Base-by-base conservation (phyloP, 2,888 invertebrate species). In the Agapetus fuscipes region DNA sequence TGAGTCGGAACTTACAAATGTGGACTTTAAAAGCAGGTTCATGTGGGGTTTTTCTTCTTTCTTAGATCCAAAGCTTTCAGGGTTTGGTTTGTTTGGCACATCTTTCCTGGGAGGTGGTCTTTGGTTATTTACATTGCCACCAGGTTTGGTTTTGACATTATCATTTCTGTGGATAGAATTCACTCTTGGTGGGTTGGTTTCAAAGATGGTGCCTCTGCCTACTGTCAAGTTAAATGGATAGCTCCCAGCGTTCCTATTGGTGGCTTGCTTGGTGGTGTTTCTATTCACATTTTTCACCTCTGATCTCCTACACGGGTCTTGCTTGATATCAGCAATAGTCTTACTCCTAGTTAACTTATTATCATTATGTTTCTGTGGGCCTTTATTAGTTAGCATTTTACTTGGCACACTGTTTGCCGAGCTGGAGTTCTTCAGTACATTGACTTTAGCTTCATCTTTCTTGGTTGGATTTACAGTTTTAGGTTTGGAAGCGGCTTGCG, bases 171-270 rank as follows among this genome's bases (percentile, higher is more conserved):
- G 56, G 1, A 53, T 37, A 5, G 59, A 52, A 43, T 59, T 44
- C 7, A 50, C 49, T 50, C 60, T 64, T 2, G 51, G 44, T n/a
- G 46, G 44, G 53, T 37, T 29, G 57, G 57, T 52, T 46, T 70
- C 67, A 48, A 69, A 69, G 9, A 70, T 55, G 48, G 60, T 67
- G 2, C 62, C 64, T 38, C 70, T 55, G 17, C 70, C 67, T 2
- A 69, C 69, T 1, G 70, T 70, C 11, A 70, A 55, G 46, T 70
- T 70, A 44, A 70, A 70, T 2, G 70, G 70, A 47, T 70, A 70
- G 47, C 70, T 70, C 49, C 70, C 67, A 54, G 64, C 69, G 46
- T 51, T 66, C 5, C 43, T 32, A 37, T 38, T 42, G 13, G 30
- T 30, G 9, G 25, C 24, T 14, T 37, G 40, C 35, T 61, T 56